phyloP scores from a whole-genome alignment of 2,888 invertebrate species.

The Habrosyne pyritoides region DNA sequence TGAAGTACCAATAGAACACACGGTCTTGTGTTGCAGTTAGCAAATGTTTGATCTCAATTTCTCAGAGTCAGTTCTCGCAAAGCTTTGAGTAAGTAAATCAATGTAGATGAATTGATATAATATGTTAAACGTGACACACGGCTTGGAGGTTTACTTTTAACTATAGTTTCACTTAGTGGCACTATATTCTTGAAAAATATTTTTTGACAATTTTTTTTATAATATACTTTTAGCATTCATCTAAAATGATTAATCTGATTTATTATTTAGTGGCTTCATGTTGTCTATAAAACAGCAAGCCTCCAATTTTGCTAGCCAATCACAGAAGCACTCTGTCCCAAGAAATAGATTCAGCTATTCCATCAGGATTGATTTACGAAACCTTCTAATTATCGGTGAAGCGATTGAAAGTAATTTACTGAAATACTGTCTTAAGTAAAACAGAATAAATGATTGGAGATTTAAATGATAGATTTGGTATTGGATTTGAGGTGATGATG shows the following conservation, averaged over 20 bases:
- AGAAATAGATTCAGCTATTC: slow-evolving; percentile 53
- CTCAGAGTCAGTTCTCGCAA: neutral
- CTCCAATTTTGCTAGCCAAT: slow-evolving; percentile 10
- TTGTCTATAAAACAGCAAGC: too few species aligned
- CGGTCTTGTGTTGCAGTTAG: slow-evolving; percentile 19
- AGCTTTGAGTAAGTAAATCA: neutral
- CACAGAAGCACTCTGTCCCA: slow-evolving; percentile 31
- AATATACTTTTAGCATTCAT: too few species aligned
- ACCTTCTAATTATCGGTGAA: slow-evolving; percentile 66
- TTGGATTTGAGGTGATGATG: neutral
- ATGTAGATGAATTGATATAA: neutral
- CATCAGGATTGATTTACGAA: slow-evolving; percentile 69
- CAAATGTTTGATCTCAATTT: slow-evolving; percentile 4
- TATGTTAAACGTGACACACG: neutral
- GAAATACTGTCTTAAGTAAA: slow-evolving; percentile 41
- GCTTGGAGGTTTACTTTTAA: too few species aligned
- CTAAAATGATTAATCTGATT: too few species aligned
- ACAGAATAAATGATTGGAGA: slow-evolving; percentile 13
- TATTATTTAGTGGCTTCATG: too few species aligned
- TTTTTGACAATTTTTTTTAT: too few species aligned
- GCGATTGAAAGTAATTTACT: slow-evolving; percentile 59
- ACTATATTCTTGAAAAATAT: too few species aligned
- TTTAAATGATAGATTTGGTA: neutral
- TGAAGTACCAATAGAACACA: slow-evolving; percentile 54
- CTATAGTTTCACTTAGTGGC: too few species aligned